Conservation (phyloP, 2,888 invertebrate species). For the Oscheius myriophilus region DNA sequence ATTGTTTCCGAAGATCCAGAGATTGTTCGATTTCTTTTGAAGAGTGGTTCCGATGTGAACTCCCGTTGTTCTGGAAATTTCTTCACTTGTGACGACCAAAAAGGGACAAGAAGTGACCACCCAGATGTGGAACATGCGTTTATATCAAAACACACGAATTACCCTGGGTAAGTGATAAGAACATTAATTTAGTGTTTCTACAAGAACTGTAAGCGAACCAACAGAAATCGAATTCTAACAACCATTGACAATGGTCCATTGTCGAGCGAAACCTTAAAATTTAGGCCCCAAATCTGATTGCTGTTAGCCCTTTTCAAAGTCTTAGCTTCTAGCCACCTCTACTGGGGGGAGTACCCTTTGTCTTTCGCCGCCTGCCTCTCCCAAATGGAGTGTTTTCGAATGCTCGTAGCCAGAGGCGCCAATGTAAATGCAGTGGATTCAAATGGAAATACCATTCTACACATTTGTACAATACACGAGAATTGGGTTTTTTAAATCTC, state of each 20-base stretch:
- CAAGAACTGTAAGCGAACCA: too few species aligned
- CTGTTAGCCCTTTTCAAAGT: too few species aligned
- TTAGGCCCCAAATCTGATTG: too few species aligned
- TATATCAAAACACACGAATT: conserved; percentile 83
- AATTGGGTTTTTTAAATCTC: conserved; percentile 74
- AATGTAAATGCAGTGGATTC: conserved; percentile 93
- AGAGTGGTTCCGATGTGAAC: conserved; percentile 82
- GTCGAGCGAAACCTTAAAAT: too few species aligned
- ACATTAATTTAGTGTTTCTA: too few species aligned
- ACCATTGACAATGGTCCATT: too few species aligned
- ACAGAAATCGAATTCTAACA: too few species aligned
- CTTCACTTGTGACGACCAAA: conserved; percentile 97
- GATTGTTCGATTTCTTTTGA: conserved; percentile 93
- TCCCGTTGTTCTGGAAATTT: conserved; percentile 84
- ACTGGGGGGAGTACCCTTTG: conserved; percentile 97
- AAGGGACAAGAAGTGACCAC: conserved; percentile 79
- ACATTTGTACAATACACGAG: conserved; percentile 93
- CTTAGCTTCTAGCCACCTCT: conserved; percentile 88
- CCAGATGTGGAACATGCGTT: conserved; percentile 90
- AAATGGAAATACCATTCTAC: conserved; percentile 94
- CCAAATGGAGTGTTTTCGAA: conserved; percentile 93
- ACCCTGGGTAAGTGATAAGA: conserved; percentile 82
- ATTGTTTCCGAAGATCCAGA: conserved; percentile 97
- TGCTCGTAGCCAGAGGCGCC: conserved; percentile 91
- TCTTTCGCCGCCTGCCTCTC: conserved; percentile 94